These are phyloP conservation scores for Asarcornis scutulata DNA, from an alignment of 2,113 vertebrate genomes.

Conservation along the genomic window DNA sequence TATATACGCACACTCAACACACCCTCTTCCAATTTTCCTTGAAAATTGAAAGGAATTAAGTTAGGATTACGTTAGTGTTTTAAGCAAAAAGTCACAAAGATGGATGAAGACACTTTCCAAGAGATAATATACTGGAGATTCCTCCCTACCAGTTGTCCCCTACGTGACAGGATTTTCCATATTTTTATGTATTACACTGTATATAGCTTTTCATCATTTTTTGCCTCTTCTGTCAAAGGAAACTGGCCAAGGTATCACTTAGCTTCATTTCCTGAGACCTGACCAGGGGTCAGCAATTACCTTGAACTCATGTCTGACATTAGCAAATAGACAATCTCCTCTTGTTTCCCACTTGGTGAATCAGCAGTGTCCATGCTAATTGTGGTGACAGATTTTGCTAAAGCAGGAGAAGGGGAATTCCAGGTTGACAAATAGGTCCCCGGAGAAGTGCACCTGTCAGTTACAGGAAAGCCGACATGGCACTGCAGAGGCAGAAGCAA, in stretches of 20 bases:
- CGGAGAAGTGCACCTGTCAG: slow-evolving; percentile 59
- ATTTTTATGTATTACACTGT: not conserved
- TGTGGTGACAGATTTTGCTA: slow-evolving; percentile 13
- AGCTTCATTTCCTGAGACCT: slow-evolving; percentile 48
- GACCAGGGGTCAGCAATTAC: slow-evolving; percentile 63
- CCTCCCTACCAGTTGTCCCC: not conserved
- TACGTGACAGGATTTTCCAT: not conserved
- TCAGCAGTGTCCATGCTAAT: slow-evolving; percentile 71
- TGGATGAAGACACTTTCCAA: slow-evolving; percentile 71
- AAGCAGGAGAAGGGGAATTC: slow-evolving; percentile 49
- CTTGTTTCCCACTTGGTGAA: slow-evolving; percentile 65
- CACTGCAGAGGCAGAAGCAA: not conserved
- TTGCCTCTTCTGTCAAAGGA: slow-evolving; percentile 6
- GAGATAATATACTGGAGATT: slow-evolving; percentile 43
- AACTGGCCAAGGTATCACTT: slow-evolving; percentile 5
- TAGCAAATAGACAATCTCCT: slow-evolving; percentile 63
- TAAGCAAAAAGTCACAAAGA: slow-evolving; percentile 75
- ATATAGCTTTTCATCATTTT: not conserved
- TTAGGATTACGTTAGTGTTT: slow-evolving; percentile 76
- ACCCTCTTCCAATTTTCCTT: slow-evolving; percentile 61
- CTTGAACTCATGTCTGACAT: slow-evolving; percentile 55
- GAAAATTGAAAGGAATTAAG: slow-evolving; percentile 75
- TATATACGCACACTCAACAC: not conserved
- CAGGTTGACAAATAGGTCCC: slow-evolving; percentile 68
- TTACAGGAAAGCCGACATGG: not conserved